phyloP scores from a whole-genome alignment of 2,888 invertebrate species.

The Bursaphelenchus okinawaensis region DNA sequence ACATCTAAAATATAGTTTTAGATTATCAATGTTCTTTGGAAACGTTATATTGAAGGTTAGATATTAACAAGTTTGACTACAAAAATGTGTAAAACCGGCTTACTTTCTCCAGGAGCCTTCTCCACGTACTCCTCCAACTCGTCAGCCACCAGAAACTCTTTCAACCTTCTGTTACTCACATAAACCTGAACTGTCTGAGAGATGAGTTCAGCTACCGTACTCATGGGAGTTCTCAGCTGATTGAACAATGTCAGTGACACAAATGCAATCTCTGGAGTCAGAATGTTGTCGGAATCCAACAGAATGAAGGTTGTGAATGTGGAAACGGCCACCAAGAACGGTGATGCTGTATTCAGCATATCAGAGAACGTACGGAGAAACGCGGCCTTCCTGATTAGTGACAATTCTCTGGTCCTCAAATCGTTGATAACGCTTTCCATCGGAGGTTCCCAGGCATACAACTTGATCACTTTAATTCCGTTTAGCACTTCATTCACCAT shows the following conservation, averaged over 20 bases:
- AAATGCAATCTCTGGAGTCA: conserved; percentile 72
- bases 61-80: too few relatives aligned
- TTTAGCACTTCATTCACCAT: conserved; percentile 86
- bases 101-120: conserved; percentile 21
- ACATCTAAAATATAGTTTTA: conserved; percentile 8
- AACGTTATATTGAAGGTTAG: too few relatives aligned
- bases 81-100: not conserved
- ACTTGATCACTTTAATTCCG: conserved; percentile 71
- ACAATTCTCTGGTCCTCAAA: conserved; percentile 46
- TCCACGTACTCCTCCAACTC: conserved; percentile 31
- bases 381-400: conserved; percentile 47
- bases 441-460: conserved; percentile 63
- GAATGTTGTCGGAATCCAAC: conserved; percentile 44
- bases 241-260: conserved; percentile 95
- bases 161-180: conserved; percentile 49
- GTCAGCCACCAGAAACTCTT: conserved; percentile 47
- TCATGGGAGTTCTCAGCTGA: conserved; percentile 88
- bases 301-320: conserved; percentile 53
- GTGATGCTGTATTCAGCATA: conserved; percentile 54
- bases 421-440: conserved; percentile 52
- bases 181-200: conserved; percentile 54
- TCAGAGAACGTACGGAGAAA: conserved; percentile 52
- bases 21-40: too few relatives aligned
- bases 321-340: conserved; percentile 55
- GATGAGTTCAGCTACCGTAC: conserved; percentile 70